Percentiles rank a stretch among this genome's conserved stretches.
phyloP scores from a whole-genome alignment of 2,888 invertebrate genomes.

The Tetragnatha montana region DNA sequence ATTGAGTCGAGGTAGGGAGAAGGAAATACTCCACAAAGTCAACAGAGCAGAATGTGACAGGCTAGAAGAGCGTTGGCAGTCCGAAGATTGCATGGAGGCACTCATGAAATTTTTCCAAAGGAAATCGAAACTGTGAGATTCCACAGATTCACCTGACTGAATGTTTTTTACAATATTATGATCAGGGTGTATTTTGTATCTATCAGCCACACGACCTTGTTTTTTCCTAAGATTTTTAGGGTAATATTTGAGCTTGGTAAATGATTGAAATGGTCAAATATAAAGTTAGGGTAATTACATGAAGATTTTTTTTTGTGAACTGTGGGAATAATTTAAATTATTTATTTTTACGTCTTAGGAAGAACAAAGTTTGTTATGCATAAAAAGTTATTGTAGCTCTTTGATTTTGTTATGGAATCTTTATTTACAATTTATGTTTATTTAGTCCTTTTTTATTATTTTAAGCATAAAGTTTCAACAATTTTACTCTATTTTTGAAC shows the following conservation, averaged over 20 bases:
- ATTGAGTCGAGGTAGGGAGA: constrained; percentile 80
- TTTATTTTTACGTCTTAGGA: too few species aligned
- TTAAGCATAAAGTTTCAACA: background rate
- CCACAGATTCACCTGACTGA: too few species aligned
- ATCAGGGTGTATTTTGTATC: background rate
- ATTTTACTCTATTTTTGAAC: background rate
- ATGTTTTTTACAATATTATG: background rate
- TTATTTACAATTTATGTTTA: background rate
- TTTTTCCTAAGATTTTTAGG: too few species aligned
- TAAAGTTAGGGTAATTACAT: too few species aligned
- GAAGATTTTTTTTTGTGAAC: too few species aligned
- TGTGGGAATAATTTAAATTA: too few species aligned
- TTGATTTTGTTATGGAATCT: too few species aligned
- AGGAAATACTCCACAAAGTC: constrained; percentile 81
- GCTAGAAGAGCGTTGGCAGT: constrained; percentile 81
- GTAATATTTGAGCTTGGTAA: too few species aligned
- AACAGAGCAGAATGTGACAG: constrained; percentile 83
- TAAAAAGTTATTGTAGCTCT: too few species aligned
- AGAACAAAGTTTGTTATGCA: too few species aligned
- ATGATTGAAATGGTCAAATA: too few species aligned
- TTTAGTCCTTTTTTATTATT: background rate
- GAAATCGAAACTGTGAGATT: constrained; percentile 58
- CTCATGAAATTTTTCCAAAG: constrained; percentile 74
- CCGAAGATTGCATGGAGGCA: constrained; percentile 82
- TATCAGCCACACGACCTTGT: too few species aligned